phyloP scores from a whole-genome alignment of 1,140 invertebrate species.

The Samia ricini region DNA sequence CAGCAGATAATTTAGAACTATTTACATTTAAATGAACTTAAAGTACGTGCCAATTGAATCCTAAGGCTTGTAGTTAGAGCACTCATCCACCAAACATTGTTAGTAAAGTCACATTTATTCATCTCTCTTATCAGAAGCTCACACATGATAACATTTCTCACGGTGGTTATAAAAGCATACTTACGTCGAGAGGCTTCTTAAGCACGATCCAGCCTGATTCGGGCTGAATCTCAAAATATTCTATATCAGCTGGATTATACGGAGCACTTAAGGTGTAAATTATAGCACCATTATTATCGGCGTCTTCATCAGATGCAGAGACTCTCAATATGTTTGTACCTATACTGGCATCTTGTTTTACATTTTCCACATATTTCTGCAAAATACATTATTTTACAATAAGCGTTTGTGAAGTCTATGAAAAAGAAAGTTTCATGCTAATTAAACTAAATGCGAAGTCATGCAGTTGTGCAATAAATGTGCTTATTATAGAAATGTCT shows the following conservation, averaged over 20 bases:
- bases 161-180: conserved; percentile 72
- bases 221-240: conserved; percentile 97
- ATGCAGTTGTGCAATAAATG: conserved; percentile 42
- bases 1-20: conserved; percentile 75
- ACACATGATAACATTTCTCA: conserved; percentile 21
- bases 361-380: conserved; percentile 97
- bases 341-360: conserved; percentile 97
- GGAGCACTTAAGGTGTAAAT: conserved; percentile 93
- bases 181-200: conserved; percentile 96
- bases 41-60: conserved; percentile 76
- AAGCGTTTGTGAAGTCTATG: conserved; percentile 11
- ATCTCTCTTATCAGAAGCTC: conserved; percentile 57
- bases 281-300: conserved; percentile 96
- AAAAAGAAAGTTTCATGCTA: conserved; percentile 29
- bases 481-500: conserved; percentile 36
- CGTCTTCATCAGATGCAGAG: conserved; percentile 96
- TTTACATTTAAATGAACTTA: conserved; percentile 71
- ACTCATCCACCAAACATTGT: conserved; percentile 77
- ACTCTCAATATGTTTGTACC: conserved; percentile 96
- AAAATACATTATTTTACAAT: conserved; percentile 46
- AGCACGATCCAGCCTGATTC: conserved; percentile 97
- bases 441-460: conserved; percentile 25
- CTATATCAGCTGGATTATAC: conserved; percentile 89
- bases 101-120: conserved; percentile 74
- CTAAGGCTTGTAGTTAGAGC: conserved; percentile 74